Evolutionary conservation across 2,888 invertebrate species (phyloP).

Genomic region (Dinocampus coccinellae): DNA sequence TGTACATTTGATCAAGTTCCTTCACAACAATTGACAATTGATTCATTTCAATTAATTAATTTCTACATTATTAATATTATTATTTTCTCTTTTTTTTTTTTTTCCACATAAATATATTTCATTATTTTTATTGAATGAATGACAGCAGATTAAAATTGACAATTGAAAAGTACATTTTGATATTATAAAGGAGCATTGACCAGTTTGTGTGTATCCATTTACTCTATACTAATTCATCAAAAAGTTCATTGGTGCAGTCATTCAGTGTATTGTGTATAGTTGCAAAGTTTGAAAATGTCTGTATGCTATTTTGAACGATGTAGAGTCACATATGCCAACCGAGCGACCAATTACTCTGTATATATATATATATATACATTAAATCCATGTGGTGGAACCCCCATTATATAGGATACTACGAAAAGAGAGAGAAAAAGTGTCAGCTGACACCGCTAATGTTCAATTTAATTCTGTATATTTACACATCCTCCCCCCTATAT

Average conservation of each 20-base stretch:
- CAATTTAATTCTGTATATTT: slow-evolving; percentile 6
- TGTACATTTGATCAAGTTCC: not conserved
- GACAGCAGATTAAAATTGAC: not conserved
- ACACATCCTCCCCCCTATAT: not conserved
- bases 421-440: not conserved
- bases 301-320: slow-evolving; percentile 24
- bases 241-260: slow-evolving; percentile 16
- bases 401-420: not conserved
- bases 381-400: slow-evolving; percentile 1
- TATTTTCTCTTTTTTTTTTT: not conserved
- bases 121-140: not conserved
- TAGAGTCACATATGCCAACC: slow-evolving; percentile 40
- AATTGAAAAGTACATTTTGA: not conserved
- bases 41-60: not conserved
- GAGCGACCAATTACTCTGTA: slow-evolving; percentile 10
- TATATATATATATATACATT: not conserved
- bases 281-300: not conserved
- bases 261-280: slow-evolving; percentile 1
- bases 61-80: not conserved
- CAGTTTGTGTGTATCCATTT: slow-evolving; percentile 28
- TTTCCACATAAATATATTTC: not conserved
- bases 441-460: slow-evolving; percentile 25
- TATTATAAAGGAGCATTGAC: slow-evolving; percentile 22
- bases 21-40: not conserved
- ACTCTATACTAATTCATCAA: slow-evolving; percentile 37